These are phyloP conservation scores for Lepidocolaptes lacrymiger DNA, from an alignment of 2,797 vertebrate species.

Conservation along the genomic window DNA sequence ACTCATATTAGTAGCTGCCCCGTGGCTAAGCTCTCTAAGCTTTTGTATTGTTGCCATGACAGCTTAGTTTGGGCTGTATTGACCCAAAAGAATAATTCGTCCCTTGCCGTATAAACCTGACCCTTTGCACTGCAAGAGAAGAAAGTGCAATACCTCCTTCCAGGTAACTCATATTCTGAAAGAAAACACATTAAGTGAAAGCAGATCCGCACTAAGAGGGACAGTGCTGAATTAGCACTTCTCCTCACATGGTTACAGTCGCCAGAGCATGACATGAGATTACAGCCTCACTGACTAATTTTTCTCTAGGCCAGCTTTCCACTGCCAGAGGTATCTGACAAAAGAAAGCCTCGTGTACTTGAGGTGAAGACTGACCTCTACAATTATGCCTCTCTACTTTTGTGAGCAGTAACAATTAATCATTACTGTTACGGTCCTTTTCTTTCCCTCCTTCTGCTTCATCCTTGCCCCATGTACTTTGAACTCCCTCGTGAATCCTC, in stretches of 20 bases:
- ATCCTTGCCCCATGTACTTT: not conserved
- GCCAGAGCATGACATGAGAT: not conserved
- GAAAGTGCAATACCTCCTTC: not conserved
- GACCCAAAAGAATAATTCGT: constrained; percentile 8
- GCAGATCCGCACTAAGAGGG: not conserved
- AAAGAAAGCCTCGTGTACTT: not conserved
- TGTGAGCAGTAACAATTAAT: not conserved
- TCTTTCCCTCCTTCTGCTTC: not conserved
- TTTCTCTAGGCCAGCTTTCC: not conserved
- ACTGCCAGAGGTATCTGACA: not conserved
- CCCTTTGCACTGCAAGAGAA: not conserved
- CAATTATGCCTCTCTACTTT: not conserved
- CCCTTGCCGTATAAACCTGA: not conserved
- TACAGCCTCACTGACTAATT: not conserved
- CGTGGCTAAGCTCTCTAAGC: not conserved
- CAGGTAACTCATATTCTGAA: not conserved
- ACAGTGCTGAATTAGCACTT: not conserved
- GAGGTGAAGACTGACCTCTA: not conserved
- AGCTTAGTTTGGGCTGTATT: not conserved
- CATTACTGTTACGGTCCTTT: not conserved
- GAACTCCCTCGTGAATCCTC: not conserved
- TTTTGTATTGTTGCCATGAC: constrained; percentile 8
- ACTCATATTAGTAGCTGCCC: not conserved
- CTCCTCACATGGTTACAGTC: not conserved
- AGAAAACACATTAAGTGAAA: not conserved